Conservation (phyloP, 2,888 invertebrate species). For the Linnaemya tessellans region DNA sequence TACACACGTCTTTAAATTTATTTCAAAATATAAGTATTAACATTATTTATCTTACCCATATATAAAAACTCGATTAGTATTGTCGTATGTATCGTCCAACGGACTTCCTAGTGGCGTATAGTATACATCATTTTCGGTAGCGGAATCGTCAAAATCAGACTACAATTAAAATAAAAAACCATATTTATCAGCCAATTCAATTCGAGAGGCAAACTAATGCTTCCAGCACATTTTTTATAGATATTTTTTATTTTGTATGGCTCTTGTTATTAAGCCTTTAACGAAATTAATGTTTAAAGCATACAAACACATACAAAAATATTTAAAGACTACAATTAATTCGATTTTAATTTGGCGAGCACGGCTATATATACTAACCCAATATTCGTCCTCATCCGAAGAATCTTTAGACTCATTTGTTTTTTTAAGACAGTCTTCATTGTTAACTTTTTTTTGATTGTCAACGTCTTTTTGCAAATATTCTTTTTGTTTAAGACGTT, state of each 20-base stretch:
- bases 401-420: conserved; percentile 55
- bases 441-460: conserved; percentile 9
- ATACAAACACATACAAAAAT: too few relatives aligned
- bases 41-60: conserved; percentile 86
- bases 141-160: conserved; percentile 78
- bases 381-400: conserved; percentile 77
- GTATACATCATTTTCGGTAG: conserved; percentile 84
- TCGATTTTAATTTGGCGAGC: not conserved
- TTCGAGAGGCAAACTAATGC: not conserved
- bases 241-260: not conserved
- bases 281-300: too few relatives aligned
- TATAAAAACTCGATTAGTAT: conserved; percentile 84
- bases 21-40: not conserved
- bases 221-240: not conserved
- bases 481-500: conserved; percentile 73
- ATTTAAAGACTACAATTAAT: too few relatives aligned
- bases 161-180: conserved; percentile 59
- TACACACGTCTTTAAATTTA: not conserved
- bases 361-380: conserved; percentile 73
- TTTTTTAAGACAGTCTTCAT: conserved; percentile 59
- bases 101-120: conserved; percentile 86
- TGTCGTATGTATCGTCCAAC: conserved; percentile 79
- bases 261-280: too few relatives aligned
- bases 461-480: conserved; percentile 38
- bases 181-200: not conserved